These are phyloP conservation scores for Hyposmocoma kahamanoa DNA, from an alignment of 1,140 invertebrate genomes.

Conservation along the genomic window DNA sequence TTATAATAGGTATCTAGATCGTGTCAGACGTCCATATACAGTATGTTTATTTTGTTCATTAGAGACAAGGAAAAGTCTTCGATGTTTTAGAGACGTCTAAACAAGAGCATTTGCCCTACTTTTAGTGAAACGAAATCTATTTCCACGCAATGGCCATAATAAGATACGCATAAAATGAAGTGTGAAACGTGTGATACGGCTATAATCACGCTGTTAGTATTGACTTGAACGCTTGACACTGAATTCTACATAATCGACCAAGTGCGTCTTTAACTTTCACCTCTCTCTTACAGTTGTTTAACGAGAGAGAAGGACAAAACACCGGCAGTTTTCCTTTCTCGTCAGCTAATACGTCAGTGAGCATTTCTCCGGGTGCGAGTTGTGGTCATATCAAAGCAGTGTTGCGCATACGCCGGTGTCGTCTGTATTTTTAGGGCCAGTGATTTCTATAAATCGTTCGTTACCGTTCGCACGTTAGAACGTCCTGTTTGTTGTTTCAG, in stretches of 20 bases:
- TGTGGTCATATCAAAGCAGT: slow-evolving; percentile 57
- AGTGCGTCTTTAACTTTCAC: slow-evolving; percentile 39
- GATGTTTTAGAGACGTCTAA: too few species aligned
- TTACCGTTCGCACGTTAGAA: slow-evolving; percentile 48
- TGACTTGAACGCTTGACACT: slow-evolving; percentile 35
- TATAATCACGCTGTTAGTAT: background rate
- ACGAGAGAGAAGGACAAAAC: slow-evolving; percentile 37
- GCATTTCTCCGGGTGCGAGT: slow-evolving; percentile 53
- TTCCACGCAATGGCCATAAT: too few species aligned
- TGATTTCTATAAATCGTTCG: slow-evolving; percentile 48
- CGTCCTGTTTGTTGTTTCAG: too few species aligned
- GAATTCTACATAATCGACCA: slow-evolving; percentile 57
- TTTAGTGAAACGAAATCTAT: too few species aligned
- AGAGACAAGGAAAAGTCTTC: too few species aligned
- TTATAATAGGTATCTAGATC: too few species aligned
- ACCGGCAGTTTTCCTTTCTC: slow-evolving; percentile 58
- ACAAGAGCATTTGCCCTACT: too few species aligned
- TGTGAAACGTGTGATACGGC: background rate
- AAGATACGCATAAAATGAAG: background rate
- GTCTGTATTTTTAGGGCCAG: slow-evolving; percentile 48
- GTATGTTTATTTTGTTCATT: too few species aligned
- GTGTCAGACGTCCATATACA: too few species aligned
- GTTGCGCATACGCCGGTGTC: slow-evolving; percentile 37
- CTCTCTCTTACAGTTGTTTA: slow-evolving; percentile 31
- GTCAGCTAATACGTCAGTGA: slow-evolving; percentile 42